Conservation (phyloP, 2,888 invertebrate species). For the Catocala fraxini region DNA sequence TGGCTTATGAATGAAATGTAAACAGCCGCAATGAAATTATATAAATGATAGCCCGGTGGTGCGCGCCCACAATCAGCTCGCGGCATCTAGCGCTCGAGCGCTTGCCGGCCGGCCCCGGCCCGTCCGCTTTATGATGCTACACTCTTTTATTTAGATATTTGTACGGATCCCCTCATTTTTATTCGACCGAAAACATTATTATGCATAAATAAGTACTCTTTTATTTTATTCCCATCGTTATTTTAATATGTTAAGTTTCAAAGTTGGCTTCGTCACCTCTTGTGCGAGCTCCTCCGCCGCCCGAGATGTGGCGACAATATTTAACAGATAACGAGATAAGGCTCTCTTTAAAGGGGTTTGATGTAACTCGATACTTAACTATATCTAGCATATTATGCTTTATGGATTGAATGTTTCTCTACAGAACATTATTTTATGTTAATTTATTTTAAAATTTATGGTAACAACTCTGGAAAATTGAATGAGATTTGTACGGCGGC, state of each 20-base stretch:
- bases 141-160: constrained; percentile 85
- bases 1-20: constrained; percentile 84
- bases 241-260: constrained; percentile 77
- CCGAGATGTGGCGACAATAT: constrained; percentile 80
- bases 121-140: constrained; percentile 75
- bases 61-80: constrained; percentile 72
- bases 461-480: not conserved
- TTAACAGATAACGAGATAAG: constrained; percentile 81
- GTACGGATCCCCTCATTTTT: constrained; percentile 82
- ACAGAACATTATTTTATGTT: constrained; percentile 49
- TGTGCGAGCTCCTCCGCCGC: constrained; percentile 64
- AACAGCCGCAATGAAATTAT: constrained; percentile 84
- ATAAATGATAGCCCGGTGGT: constrained; percentile 78
- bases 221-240: constrained; percentile 84
- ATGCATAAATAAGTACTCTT: constrained; percentile 83
- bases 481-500: no score
- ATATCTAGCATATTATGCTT: constrained; percentile 74
- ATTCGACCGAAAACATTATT: constrained; percentile 82
- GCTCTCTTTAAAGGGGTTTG: constrained; percentile 76
- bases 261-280: constrained; percentile 80
- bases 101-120: constrained; percentile 45
- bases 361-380: constrained; percentile 79
- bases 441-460: constrained; percentile 18
- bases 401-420: constrained; percentile 61
- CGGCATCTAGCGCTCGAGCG: constrained; percentile 75